Conservation (phyloP, 2,888 invertebrate genomes). For the Hyposoter dolosus region DNA sequence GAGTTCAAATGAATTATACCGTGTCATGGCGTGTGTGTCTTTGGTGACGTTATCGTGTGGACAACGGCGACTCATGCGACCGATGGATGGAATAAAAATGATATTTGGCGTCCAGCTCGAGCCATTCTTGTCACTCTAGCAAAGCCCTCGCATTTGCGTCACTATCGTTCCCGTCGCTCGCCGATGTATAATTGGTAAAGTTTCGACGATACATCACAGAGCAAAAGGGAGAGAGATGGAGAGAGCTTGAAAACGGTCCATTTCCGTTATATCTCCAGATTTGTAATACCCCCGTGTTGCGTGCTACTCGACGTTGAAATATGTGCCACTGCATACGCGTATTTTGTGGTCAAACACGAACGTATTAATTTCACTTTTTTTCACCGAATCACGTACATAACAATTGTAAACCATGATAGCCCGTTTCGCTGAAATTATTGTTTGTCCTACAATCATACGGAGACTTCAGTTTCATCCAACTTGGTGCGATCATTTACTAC, state of each 20-base stretch:
- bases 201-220: slow-evolving; percentile 71
- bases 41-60: slow-evolving; percentile 59
- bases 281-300: slow-evolving; percentile 65
- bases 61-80: slow-evolving; percentile 59
- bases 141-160: slow-evolving; percentile 66
- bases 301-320: slow-evolving; percentile 63
- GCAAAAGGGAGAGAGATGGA: slow-evolving; percentile 23
- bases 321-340: slow-evolving; percentile 51
- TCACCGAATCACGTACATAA: slow-evolving; percentile 31
- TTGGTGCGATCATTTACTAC: too few species aligned
- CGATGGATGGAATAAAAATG: slow-evolving; percentile 69
- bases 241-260: slow-evolving; percentile 41
- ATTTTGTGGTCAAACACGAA: slow-evolving; percentile 42
- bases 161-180: slow-evolving; percentile 62
- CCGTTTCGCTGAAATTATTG: not conserved
- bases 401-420: slow-evolving; percentile 15
- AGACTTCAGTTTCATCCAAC: too few species aligned
- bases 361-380: slow-evolving; percentile 40
- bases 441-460: not conserved
- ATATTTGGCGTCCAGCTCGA: slow-evolving; percentile 50
- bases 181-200: slow-evolving; percentile 73
- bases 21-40: slow-evolving; percentile 28
- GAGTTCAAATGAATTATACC: slow-evolving; percentile 27
- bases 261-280: slow-evolving; percentile 66
- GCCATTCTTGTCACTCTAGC: slow-evolving; percentile 61